Evolutionary conservation across 2,888 invertebrate species (phyloP), one percentile per base, ranked within the genome.

Genomic region (Sphaeridia pumilis): DNA sequence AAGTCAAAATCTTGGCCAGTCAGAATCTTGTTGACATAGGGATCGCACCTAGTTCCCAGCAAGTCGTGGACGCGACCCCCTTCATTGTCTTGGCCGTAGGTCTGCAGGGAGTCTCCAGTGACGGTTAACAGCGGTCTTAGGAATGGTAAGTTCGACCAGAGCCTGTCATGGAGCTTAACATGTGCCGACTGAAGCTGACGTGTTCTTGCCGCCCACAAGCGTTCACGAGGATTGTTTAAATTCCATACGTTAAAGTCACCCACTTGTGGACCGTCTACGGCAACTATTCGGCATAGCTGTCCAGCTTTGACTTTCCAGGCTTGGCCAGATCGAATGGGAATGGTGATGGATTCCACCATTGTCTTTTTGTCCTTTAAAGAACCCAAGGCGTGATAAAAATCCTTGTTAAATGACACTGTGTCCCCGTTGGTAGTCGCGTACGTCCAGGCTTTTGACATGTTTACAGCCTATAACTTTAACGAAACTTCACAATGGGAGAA

Each of bases 201-300:
- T 1, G 75, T 74, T 65, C 74, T 74, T n/a, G 72, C 73, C 54
- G 59, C 62, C 63, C 60, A 74, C 57, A 74, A 72, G 24, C 69
- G 68, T 52, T 74, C 73, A 31, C 70, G 67, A 1, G 68, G 66
- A 63, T 75, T 71, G 1, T 73, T 68, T 35, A 71, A 55, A 61
- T 75, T 74, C 74, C 74, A 74, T 35, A 74, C 69, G 63, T 74
- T 74, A 42, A 74, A 3, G 64, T 74, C 74, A 17, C 73, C 74
- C 35, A 75, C 68, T 63, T 74, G 74, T 0, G 74, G 67, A 4
- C 73, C 74, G 53, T 72, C 70, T n/a, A 67, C 60, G 0, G 74
- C 66, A 0, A 70, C 69, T 3, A 74, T 66, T 14, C 74, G 70
- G 54, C 74, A 74, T 1, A 74, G 64, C 56, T 74, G 73, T 5